phyloP scores from a whole-genome alignment of 2,888 invertebrate species.

The Phortica magna region DNA sequence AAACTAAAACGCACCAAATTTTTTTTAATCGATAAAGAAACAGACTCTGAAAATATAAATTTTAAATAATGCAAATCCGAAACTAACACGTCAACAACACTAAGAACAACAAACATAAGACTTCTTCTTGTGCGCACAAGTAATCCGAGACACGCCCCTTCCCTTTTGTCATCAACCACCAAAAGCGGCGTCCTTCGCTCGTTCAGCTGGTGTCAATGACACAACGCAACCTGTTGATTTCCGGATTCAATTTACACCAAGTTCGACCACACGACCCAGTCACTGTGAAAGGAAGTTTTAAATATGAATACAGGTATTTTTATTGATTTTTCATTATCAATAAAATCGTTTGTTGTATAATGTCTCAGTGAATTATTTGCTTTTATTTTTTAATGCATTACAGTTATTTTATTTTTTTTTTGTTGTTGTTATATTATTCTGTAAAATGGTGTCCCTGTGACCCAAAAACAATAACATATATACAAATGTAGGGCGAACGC shows the following conservation, averaged over 20 bases:
- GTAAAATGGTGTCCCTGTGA: too few species aligned
- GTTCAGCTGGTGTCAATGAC: slow-evolving; percentile 26
- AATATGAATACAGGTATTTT: slow-evolving; percentile 67
- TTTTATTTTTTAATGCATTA: not conserved
- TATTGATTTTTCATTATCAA: not conserved
- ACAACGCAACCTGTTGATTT: slow-evolving; percentile 23
- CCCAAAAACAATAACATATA: too few species aligned
- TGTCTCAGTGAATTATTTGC: not conserved
- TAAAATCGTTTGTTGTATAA: not conserved
- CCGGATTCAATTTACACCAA: slow-evolving; percentile 3
- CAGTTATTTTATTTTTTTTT: too few species aligned
- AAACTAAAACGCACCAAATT: not conserved
- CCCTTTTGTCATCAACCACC: not conserved
- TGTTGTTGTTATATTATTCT: not conserved
- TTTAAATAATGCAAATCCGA: not conserved
- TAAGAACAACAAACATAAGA: not conserved
- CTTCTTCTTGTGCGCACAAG: not conserved
- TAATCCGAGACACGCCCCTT: not conserved
- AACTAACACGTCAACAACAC: not conserved
- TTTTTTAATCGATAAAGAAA: not conserved
- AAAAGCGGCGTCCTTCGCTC: slow-evolving; percentile 15
- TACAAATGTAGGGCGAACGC: too few species aligned
- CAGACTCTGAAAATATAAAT: not conserved
- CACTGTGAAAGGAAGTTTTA: slow-evolving; percentile 59
- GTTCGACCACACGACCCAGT: not conserved